Evolutionary conservation across 2,888 invertebrate species (phyloP), one percentile per base, ranked within the genome.

Genomic region (Metellina segmentata): DNA sequence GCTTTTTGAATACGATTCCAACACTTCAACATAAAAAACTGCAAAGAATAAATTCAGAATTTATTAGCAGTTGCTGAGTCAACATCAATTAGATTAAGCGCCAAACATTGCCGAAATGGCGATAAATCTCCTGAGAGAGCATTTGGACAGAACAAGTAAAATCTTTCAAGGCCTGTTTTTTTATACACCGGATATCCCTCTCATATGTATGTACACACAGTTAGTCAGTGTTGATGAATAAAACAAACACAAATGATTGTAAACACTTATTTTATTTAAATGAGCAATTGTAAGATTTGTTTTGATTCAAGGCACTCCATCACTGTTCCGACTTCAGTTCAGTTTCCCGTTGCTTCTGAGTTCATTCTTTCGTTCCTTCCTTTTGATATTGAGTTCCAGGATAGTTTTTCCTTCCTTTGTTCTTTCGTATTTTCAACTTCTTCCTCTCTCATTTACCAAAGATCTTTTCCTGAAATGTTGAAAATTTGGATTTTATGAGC

Each of bases 211-310:
- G 34, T 34, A 4, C 34, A 34, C 34, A 34, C 34, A 34, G 34
- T 4, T 34, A 34, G 34, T 34, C 4, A 4, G 34, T 34, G 34
- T 34, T 34, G 4, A 34, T 34, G 9, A 61, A 16, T 61, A 9
- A 11, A 61, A 61, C 5, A 61, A 6, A 61, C 6, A 61, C 61
- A 61, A 61, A 61, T 16, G 5, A 11, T 61, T 61, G 13, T 16
- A 61, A 61, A 61, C 16, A 61, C 11, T 61, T 61, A 61, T 51
- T 78, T 78, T 78, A 78, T 78, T 61, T 78, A 78, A 78, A 78
- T 78, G 78, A 78, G 78, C 78, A 78, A 78, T 78, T 52, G 19
- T 78, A 78, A 52, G 78, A n/a, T 16, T 78, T 51, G 48, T 77
- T 78, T 9, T 9, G 51, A 52, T 51, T 51, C 51, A 78, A 78